These are phyloP conservation scores for Varecia variegata DNA, from an alignment of 2,797 vertebrate genomes.

Conservation along the genomic window DNA sequence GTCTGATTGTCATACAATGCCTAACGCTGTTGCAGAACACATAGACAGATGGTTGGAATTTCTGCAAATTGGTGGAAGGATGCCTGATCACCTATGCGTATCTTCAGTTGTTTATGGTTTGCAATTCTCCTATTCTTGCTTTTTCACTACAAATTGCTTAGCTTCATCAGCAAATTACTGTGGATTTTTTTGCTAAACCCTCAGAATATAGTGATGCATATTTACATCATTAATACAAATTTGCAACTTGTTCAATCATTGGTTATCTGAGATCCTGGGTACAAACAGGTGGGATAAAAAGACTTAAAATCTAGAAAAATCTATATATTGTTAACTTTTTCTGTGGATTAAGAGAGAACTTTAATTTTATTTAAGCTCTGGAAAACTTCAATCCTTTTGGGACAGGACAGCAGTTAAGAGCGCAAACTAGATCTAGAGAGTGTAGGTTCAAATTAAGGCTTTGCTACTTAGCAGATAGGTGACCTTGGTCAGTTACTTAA, in stretches of 20 bases:
- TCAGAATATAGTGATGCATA: not conserved
- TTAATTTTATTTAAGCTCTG: not conserved
- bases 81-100: not conserved
- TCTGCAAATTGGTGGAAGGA: not conserved
- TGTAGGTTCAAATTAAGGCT: not conserved
- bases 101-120: not conserved
- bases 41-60: not conserved
- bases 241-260: slow-evolving; percentile 26
- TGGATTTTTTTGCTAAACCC: not conserved
- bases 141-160: not conserved
- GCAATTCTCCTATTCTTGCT: not conserved
- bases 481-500: not conserved
- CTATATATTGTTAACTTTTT: not conserved
- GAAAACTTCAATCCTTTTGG: not conserved
- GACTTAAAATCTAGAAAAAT: not conserved
- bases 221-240: not conserved
- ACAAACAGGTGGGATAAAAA: not conserved
- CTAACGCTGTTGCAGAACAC: not conserved
- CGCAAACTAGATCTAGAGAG: not conserved
- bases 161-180: not conserved
- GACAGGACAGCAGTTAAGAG: not conserved
- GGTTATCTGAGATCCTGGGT: not conserved
- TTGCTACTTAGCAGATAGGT: not conserved
- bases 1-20: not conserved
- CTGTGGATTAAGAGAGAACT: not conserved